Percentiles rank a stretch among this genome's conserved stretches.
Evolutionary conservation across 23 tunicate species (phyloP).

Genomic region (Oikopleura albicans): DNA sequence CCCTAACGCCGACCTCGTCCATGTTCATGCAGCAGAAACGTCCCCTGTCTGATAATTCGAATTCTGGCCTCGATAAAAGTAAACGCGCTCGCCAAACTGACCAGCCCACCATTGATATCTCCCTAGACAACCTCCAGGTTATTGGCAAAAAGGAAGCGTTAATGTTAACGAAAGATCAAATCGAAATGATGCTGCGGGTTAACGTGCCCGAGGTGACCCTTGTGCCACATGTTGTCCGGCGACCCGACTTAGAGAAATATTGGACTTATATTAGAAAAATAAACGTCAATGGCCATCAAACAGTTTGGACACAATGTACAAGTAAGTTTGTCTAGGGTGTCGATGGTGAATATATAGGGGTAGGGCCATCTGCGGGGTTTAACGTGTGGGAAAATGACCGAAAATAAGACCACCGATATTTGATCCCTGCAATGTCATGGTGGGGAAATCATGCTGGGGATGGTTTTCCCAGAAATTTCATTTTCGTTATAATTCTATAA

Average conservation of each 20-base stretch:
- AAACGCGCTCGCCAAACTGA: not conserved
- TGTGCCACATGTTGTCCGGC: not conserved
- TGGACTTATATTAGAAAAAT: not conserved
- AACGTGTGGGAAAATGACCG: too few species aligned
- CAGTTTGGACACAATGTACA: not conserved
- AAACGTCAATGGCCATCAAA: not conserved
- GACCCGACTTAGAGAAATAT: not conserved
- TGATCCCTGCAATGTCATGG: too few species aligned
- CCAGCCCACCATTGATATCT: not conserved
- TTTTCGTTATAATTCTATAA: too few species aligned
- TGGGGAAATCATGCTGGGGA: too few species aligned
- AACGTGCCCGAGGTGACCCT: not conserved
- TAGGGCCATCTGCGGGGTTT: too few species aligned
- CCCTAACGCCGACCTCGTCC: not conserved
- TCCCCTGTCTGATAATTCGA: not conserved
- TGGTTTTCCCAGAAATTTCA: too few species aligned
- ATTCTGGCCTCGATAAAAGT: not conserved
- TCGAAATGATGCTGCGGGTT: not conserved
- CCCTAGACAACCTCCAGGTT: not conserved
- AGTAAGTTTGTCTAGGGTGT: not conserved
- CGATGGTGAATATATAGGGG: too few species aligned
- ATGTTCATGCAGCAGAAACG: not conserved
- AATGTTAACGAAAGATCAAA: not conserved
- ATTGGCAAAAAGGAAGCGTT: not conserved
- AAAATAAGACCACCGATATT: too few species aligned